Conservation (phyloP, 2,113 vertebrate species). For the Seriola rivoliana region DNA sequence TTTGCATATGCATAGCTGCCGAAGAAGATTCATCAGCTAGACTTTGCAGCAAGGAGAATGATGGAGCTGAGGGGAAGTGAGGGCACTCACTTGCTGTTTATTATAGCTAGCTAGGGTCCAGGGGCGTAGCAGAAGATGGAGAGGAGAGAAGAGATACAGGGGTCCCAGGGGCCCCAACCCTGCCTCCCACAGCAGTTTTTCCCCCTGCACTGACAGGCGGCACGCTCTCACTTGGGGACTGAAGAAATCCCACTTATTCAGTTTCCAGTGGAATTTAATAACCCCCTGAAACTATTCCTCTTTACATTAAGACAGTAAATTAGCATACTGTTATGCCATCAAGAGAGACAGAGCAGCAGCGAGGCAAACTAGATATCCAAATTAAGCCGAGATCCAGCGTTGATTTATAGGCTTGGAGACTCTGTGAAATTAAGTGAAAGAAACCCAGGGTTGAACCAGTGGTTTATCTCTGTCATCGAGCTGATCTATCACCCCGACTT, state of each 20-base stretch:
- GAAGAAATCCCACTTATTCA: constrained; percentile 37
- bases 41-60: constrained; percentile 37
- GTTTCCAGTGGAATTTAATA: constrained; percentile 58
- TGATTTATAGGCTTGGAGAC: constrained; percentile 70
- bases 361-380: constrained; percentile 56
- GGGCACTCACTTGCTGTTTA: constrained; percentile 50
- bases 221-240: constrained; percentile 44
- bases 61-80: constrained; percentile 14
- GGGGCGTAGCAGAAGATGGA: constrained; percentile 36
- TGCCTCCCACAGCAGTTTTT: constrained; percentile 71
- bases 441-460: constrained; percentile 55
- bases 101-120: constrained; percentile 39
- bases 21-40: constrained; percentile 52
- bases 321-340: constrained; percentile 66
- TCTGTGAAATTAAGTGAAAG: constrained; percentile 71
- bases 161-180: constrained; percentile 58
- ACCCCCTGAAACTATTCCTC: constrained; percentile 53
- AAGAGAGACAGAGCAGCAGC: constrained; percentile 50
- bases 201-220: constrained; percentile 46
- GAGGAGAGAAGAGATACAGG: constrained; percentile 21
- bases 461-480: constrained; percentile 77
- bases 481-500: constrained; percentile 66
- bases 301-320: constrained; percentile 69
- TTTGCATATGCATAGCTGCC: constrained; percentile 44
- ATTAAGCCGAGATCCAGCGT: constrained; percentile 56